These are phyloP conservation scores for Galemys pyrenaicus DNA, from an alignment of 2,113 vertebrate species.

Conservation along the genomic window DNA sequence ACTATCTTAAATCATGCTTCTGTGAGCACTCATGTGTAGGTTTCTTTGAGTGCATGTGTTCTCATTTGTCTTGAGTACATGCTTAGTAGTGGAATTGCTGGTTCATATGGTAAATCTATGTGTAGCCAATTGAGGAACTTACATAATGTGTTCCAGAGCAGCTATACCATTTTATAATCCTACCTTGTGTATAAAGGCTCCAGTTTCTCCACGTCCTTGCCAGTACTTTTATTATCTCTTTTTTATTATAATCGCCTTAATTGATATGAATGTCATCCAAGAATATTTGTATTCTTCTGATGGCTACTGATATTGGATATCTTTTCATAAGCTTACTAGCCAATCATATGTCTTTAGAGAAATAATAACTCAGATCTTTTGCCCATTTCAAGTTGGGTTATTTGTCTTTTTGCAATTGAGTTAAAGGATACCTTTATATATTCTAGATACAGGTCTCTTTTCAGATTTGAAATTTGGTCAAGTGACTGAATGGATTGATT, in stretches of 20 bases:
- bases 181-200: background rate
- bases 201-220: background rate
- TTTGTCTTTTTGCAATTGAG: conserved; percentile 47
- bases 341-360: conserved; percentile 36
- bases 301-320: background rate
- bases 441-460: background rate
- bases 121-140: background rate
- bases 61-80: conserved; percentile 20
- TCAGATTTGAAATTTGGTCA: conserved; percentile 34
- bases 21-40: background rate
- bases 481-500: background rate
- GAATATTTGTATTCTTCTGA: background rate
- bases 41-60: background rate
- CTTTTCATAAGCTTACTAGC: conserved; percentile 14
- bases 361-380: background rate
- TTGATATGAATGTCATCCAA: background rate
- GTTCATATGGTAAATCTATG: background rate
- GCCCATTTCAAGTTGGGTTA: background rate
- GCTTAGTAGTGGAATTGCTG: background rate
- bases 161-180: background rate
- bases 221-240: background rate
- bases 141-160: background rate
- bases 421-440: conserved; percentile 39
- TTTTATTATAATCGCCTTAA: background rate
- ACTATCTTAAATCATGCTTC: background rate